Evolutionary conservation across 2,888 invertebrate genomes (phyloP).

Genomic region (Carcina quercana): DNA sequence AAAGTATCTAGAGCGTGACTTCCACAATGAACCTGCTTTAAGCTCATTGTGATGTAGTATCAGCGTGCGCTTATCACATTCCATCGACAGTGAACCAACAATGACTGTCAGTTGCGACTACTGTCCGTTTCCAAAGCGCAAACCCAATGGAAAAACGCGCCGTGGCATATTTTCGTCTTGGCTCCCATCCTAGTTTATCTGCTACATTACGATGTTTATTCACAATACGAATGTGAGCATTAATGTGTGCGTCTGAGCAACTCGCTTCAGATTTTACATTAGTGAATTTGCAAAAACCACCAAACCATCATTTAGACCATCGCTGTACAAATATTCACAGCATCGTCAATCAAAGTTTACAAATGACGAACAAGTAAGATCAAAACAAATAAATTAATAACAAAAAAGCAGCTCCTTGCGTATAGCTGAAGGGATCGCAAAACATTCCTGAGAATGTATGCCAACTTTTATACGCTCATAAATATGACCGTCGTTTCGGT

Average conservation of each 20-base stretch:
- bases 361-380: too few species aligned
- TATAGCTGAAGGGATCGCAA: too few species aligned
- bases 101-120: constrained; percentile 48
- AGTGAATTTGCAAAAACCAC: too few species aligned
- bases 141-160: constrained; percentile 73
- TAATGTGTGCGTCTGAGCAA: constrained; percentile 62
- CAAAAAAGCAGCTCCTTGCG: too few species aligned
- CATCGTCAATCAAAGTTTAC: too few species aligned
- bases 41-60: constrained; percentile 4
- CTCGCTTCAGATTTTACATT: too few species aligned
- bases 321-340: too few species aligned
- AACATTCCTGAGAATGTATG: too few species aligned
- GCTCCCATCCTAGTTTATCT: constrained; percentile 75
- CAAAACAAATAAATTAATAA: too few species aligned
- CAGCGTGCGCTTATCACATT: constrained; percentile 33
- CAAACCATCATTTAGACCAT: too few species aligned
- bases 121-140: constrained; percentile 67
- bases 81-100: constrained; percentile 41
- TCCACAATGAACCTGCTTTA: constrained; percentile 8
- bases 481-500: too few species aligned
- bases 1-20: constrained; percentile 16
- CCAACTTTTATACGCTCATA: too few species aligned
- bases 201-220: constrained; percentile 75
- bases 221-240: constrained; percentile 72
- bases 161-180: constrained; percentile 74